Percentiles rank a stretch among this genome's conserved stretches.
Conservation (phyloP, 37 sponge, comb jelly and placozoan species). For the Diacarnus erythraeanus region DNA sequence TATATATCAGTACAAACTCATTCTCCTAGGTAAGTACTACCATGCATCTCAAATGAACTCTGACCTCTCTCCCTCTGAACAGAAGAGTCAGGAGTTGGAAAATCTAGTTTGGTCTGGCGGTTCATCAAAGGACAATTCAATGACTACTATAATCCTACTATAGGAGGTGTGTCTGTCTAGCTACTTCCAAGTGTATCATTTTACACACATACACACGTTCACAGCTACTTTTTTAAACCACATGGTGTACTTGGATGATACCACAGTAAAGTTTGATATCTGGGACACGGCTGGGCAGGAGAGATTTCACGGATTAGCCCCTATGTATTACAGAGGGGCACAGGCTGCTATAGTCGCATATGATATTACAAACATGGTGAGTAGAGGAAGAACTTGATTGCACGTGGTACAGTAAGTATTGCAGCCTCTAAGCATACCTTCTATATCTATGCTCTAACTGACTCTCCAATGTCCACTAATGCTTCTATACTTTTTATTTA, state of each 20-base stretch:
- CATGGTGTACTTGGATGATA: slow-evolving; percentile 95
- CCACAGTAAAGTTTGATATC: slow-evolving; percentile 99
- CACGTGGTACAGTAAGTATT: no score
- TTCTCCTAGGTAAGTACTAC: slow-evolving; percentile 81
- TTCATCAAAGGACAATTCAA: slow-evolving; percentile 99
- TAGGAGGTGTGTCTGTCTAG: slow-evolving; percentile 79
- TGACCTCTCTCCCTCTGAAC: background rate
- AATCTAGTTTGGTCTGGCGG: slow-evolving; percentile 96
- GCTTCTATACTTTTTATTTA: no score
- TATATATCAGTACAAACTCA: slow-evolving; percentile 98
- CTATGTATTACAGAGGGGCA: slow-evolving; percentile 99
- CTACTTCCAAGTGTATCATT: no score
- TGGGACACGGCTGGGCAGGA: slow-evolving; percentile 99
- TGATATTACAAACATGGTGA: slow-evolving; percentile 96
- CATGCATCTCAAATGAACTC: slow-evolving; percentile 1
- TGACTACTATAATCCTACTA: slow-evolving; percentile 97
- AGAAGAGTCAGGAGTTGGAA: slow-evolving; percentile 96
- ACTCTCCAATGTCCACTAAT: no score
- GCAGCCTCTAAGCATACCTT: no score
- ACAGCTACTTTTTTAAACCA: slow-evolving; percentile 98
- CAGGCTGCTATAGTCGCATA: slow-evolving; percentile 99
- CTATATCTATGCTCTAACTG: no score
- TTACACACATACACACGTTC: background rate
- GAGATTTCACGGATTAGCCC: slow-evolving; percentile 97
- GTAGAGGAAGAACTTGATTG: no score